Evolutionary conservation across 1,140 invertebrate species (phyloP), one percentile per base, ranked within the genome.

Genomic region (Rhizoglyphus robini): DNA sequence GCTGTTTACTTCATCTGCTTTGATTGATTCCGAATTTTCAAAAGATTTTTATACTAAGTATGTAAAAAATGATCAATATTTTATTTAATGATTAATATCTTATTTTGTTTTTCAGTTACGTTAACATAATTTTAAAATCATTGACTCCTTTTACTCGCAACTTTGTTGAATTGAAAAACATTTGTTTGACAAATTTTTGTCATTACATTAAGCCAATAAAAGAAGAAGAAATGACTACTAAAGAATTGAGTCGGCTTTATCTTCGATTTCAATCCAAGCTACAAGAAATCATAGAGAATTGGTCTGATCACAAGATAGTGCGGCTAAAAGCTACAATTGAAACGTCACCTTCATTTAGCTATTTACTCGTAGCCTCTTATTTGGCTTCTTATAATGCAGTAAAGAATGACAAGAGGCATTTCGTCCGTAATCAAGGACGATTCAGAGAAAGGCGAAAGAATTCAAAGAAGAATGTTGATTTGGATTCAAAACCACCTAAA

Each of bases 331-430:
- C 23, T 11, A 11, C 23, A 23, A 8, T 54, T 29, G 27, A 66
- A 31, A 27, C 94, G 3, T 90, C 90, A 0, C 90, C 83, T 72
- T 92, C 90, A 75, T 85, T 86, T 0, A 93, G 93, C 74, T 92
- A 83, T 74, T 78, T 95, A 34, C 76, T 95, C 4, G 88, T 94
- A 29, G 88, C 90, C 29, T 85, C 88, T 4, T 94, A 89, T 74
- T 76, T 95, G 60, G 90, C 90, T 0, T 93, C 90, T 27, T 88
- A 93, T 71, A 93, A 93, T 77, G 86, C 88, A 0, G 80, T 84
- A 0, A 90, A 88, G 71, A 83, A 87, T 69, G 90, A 94, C 74
- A 88, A 86, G 72, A 78, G 85, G 62, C 75, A 76, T 68, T 76
- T 77, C 70, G 68, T 70, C 18, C 75, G 76, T 70, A n/a, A 34